phyloP scores from a whole-genome alignment of 2,113 vertebrate genomes.

The Hydrochoerus hydrochaeris region DNA sequence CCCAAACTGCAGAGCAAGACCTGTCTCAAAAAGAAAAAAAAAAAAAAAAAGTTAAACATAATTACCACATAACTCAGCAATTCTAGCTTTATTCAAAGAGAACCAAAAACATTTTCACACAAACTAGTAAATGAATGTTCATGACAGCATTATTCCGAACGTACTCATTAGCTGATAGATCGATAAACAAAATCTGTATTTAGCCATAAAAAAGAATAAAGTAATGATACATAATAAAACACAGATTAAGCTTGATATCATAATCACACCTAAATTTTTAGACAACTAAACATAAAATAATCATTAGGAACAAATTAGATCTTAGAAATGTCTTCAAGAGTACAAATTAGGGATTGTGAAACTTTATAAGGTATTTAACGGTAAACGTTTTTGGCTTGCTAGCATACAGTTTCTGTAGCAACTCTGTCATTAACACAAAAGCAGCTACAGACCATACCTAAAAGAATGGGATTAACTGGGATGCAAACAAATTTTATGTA shows the following conservation, averaged over 20 bases:
- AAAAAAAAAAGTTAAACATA: constrained; percentile 4
- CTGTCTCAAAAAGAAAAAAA: no score
- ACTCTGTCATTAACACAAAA: constrained; percentile 17
- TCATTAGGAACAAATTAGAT: neutral
- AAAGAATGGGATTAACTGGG: neutral
- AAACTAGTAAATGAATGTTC: neutral
- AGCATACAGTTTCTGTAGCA: neutral
- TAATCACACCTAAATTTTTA: constrained; percentile 25
- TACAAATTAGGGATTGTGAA: neutral
- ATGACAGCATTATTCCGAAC: neutral
- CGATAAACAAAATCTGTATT: neutral
- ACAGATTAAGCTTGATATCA: constrained; percentile 14
- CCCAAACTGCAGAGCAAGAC: no score
- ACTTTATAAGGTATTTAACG: neutral
- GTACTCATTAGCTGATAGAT: neutral
- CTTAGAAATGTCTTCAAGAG: neutral
- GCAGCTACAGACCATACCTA: neutral
- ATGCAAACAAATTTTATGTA: neutral
- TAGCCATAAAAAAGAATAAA: constrained; percentile 18
- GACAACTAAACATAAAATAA: neutral
- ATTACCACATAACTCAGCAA: neutral
- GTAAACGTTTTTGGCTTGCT: constrained; percentile 5
- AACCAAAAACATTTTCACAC: neutral
- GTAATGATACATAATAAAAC: neutral
- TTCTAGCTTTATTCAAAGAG: neutral